Percentiles rank a stretch among this genome's conserved stretches.
Conservation (phyloP, 2,113 vertebrate genomes). For the Crocuta crocuta region DNA sequence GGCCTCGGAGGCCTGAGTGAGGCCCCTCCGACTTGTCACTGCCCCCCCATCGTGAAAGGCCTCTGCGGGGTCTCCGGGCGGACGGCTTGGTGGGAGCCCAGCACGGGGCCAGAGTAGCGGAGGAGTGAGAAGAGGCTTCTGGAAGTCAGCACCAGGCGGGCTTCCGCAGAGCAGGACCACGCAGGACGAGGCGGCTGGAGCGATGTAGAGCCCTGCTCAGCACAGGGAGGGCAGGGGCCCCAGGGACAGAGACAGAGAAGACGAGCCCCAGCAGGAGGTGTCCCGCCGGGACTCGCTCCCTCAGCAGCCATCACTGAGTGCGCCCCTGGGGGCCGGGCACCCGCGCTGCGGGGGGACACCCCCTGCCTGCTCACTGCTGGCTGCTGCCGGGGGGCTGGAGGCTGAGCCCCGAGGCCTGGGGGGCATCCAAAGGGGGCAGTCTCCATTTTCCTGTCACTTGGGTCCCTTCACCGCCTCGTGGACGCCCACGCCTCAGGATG, state of each 20-base stretch:
- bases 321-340: rapidly evolving
- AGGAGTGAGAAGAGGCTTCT: background rate
- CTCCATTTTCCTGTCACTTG: background rate
- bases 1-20: background rate
- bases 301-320: background rate
- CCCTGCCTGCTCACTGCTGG: background rate
- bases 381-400: background rate
- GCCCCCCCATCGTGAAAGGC: background rate
- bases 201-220: no score
- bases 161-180: no score
- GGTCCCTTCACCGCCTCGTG: background rate
- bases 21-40: no score
- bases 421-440: background rate
- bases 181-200: background rate
- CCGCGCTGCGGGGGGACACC: background rate
- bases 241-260: background rate
- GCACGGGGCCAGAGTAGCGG: background rate
- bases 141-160: background rate
- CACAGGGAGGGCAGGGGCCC: no score
- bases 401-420: background rate
- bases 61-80: background rate
- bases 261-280: background rate
- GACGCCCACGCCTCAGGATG: background rate
- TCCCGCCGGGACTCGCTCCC: background rate
- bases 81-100: no score